Base-by-base conservation (phyloP, 1,140 invertebrate species). In the Vanessa atalanta region DNA sequence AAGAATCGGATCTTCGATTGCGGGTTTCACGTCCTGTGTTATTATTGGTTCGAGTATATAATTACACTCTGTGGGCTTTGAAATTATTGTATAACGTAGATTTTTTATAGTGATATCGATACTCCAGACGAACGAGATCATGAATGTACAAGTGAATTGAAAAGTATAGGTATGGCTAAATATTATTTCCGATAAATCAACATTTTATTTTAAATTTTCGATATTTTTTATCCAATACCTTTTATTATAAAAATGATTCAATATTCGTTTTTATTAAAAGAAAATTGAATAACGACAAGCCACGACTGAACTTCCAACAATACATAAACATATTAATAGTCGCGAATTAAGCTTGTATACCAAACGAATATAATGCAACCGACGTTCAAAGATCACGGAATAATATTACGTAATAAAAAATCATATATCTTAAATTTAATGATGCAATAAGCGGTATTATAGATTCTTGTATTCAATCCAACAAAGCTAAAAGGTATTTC, bases 11-110 rank as follows among this genome's bases (percentile, higher is more conserved):
- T 67, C 79, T 76, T 81, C 75, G 79, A 86, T 84, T 79, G 81
- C 76, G 67, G 75, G 79, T 77, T 83, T 82, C 74, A 82, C 76
- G 77, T 80, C 76, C 70, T 75, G 83, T 88, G 82, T 89, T 87
- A 87, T 85, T 87, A 86, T 90, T 88, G 84, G 82, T 85, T 88
- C 66, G 76, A 60, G 73, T 71, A 84, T 81, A 80, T 90, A 88
- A 88, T 88, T 88, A 83, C 85, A 65, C 23, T 16, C 16, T 73
- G 53, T 73, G 47, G 65, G 70, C 47, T 63, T 70, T 63, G 67
- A 69, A 60, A 57, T 69, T 47, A 69, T 69, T 69, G 14, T 61
- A 53, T 57, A 53, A 60, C n/a, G 7, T 43, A 31, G 0, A 31
- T 31, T 6, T 43, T 43, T 5, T 43, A 9, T 43, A 43, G 9